Base-by-base conservation (phyloP, 2,797 vertebrate species). In the Pseudochromis fuscus region DNA sequence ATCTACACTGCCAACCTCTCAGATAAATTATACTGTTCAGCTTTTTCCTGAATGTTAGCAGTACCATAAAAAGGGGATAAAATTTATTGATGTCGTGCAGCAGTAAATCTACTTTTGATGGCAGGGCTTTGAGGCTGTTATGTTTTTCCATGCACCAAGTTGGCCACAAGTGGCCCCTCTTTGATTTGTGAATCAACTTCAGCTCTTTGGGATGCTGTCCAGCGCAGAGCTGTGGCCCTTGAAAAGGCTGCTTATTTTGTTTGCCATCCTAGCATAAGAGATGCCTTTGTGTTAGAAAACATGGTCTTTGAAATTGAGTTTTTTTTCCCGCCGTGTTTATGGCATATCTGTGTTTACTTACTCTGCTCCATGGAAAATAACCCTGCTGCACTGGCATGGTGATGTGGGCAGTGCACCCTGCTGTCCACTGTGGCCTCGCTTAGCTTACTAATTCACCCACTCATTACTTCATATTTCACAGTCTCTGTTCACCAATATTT, bases 201-300 rank as follows among this genome's bases (percentile, higher is more conserved):
- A 82, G 85, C 72, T 85, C 73, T 33, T 75, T 77, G 82, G 88
- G 88, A 87, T 33, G 46, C 69, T 33, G 51, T 88, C 91, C 91
- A 92, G 81, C 12, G 50, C 68, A 70, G 48, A 72, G 27, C 72
- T 55, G 48, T 24, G 59, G 45, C 72, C 35, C 76, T 76, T 86
- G 66, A 90, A 82, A 92, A 87, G 72, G 45, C 51, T 67, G 85
- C 83, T 89, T 91, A 82, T 90, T 90, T 89, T 87, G 85, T 87
- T 90, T 91, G 80, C 87, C 87, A 86, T 91, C 71, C 59, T 44
- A 48, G 74, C 72, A 91, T 79, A 88, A 90, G 82, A 87, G 77
- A 91, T 85, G 77, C 75, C 87, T 91, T 89, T 93, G 88, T 91
- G 82, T 89, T 77, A 24, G 42, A 65, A 89, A 89, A 83, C 69